Conservation (phyloP, 1,140 invertebrate genomes). For the Habropoda laboriosa region DNA sequence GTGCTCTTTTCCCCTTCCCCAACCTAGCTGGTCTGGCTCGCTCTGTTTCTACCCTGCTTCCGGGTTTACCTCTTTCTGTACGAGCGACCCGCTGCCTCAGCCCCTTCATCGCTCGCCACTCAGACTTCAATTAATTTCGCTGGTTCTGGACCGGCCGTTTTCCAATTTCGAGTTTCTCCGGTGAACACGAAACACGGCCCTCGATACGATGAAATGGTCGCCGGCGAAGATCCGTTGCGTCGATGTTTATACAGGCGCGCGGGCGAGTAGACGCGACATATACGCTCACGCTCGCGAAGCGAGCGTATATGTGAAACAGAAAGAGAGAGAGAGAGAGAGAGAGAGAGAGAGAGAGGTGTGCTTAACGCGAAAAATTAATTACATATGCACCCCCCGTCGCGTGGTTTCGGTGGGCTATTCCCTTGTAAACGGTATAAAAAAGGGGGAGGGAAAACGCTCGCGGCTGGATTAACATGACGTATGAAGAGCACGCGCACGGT, state of each 20-base stretch:
- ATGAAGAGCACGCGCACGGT: background rate
- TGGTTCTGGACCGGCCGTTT: slow-evolving; percentile 69
- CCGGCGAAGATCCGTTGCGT: slow-evolving; percentile 23
- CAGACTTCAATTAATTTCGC: slow-evolving; percentile 76
- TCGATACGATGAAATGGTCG: slow-evolving; percentile 59
- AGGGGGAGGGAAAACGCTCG: background rate
- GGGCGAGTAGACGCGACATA: no score
- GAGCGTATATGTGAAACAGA: no score
- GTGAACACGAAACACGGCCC: slow-evolving; percentile 64
- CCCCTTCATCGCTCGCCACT: slow-evolving; percentile 68
- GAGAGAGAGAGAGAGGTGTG: background rate
- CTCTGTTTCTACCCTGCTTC: slow-evolving; percentile 39
- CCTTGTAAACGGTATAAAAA: background rate
- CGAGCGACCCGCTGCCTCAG: slow-evolving; percentile 52
- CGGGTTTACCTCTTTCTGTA: slow-evolving; percentile 60
- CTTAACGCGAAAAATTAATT: slow-evolving; percentile 62
- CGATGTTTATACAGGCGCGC: background rate
- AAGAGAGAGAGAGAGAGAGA: no score
- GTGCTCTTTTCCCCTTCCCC: slow-evolving; percentile 13
- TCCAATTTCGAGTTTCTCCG: slow-evolving; percentile 76
- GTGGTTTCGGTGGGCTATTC: background rate
- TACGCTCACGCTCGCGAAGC: no score
- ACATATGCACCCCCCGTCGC: slow-evolving; percentile 34
- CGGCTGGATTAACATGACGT: slow-evolving; percentile 1
- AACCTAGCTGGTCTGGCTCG: background rate